Percentiles rank a stretch among this genome's conserved stretches.
Evolutionary conservation across 1,140 invertebrate species (phyloP).

Genomic region (Olivierus martensii): DNA sequence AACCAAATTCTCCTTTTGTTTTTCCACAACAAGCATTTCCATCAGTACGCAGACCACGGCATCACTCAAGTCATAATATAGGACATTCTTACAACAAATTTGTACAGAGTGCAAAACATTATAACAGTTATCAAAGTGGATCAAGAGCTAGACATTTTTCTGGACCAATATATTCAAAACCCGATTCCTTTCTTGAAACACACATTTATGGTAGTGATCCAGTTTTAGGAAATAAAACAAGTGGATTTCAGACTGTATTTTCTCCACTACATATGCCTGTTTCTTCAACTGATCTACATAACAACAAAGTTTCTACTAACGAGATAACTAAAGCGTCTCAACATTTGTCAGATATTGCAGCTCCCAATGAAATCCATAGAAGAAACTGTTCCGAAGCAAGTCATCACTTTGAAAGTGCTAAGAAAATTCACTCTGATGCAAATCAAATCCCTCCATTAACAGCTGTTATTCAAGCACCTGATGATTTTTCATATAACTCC

Average conservation of each 20-base stretch:
- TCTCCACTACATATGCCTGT: conserved; percentile 2
- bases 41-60: conserved; percentile 34
- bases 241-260: not conserved
- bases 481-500: conserved; percentile 9
- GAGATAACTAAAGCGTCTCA: no score
- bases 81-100: no score
- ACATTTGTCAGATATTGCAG: no score
- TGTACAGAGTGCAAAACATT: conserved; percentile 1
- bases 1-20: conserved; percentile 61
- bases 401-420: no score
- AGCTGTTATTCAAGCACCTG: not conserved
- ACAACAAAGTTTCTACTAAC: no score
- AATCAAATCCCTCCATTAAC: conserved; percentile 11
- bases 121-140: conserved; percentile 2
- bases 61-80: conserved; percentile 28
- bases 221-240: not conserved
- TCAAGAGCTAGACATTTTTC: conserved; percentile 20
- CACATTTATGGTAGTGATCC: conserved; percentile 6
- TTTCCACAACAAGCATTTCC: conserved; percentile 62
- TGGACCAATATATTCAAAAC: conserved; percentile 17
- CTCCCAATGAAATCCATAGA: no score
- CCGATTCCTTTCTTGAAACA: conserved; percentile 15
- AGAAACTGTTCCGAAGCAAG: no score
- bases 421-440: no score
- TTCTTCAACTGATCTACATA: no score